phyloP scores from a whole-genome alignment of 1,140 invertebrate genomes.

The Maniola jurtina region DNA sequence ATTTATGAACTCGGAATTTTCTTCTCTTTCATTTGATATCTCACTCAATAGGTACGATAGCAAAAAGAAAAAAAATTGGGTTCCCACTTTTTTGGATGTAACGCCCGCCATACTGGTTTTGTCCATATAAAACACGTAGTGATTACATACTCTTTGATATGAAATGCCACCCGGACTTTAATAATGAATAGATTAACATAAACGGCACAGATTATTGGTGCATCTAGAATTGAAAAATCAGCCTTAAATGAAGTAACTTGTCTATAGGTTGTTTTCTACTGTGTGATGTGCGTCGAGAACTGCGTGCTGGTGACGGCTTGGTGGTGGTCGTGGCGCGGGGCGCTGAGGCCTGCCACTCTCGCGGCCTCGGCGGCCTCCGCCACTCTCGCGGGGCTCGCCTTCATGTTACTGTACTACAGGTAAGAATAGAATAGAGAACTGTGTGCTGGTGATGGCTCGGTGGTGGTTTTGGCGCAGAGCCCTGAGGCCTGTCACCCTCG shows the following conservation, averaged over 20 bases:
- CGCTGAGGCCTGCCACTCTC: conserved; percentile 60
- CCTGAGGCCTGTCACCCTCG: conserved; percentile 63
- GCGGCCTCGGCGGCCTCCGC: conserved; percentile 82
- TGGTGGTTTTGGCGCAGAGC: conserved; percentile 77
- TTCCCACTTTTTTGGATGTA: too few species aligned
- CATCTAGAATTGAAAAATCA: too few species aligned
- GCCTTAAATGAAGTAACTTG: neutral
- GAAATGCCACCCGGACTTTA: too few species aligned
- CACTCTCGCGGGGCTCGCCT: conserved; percentile 81
- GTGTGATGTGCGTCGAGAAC: conserved; percentile 95
- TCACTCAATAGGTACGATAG: too few species aligned
- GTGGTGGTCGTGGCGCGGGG: conserved; percentile 79
- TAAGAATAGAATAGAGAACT: conserved; percentile 82
- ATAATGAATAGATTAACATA: too few species aligned
- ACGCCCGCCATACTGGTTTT: too few species aligned
- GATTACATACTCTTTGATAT: too few species aligned
- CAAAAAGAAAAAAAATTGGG: too few species aligned
- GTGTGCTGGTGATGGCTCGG: conserved; percentile 86
- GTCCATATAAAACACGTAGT: too few species aligned
- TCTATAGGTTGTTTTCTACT: conserved; percentile 87
- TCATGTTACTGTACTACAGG: conserved; percentile 92
- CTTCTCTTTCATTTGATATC: too few species aligned
- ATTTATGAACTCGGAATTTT: too few species aligned
- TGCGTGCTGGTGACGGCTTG: conserved; percentile 85
- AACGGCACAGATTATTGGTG: too few species aligned